Evolutionary conservation across 2,797 vertebrate genomes (phyloP), one percentile per base, ranked within the genome.

Genomic region (Nannoperca obscura): DNA sequence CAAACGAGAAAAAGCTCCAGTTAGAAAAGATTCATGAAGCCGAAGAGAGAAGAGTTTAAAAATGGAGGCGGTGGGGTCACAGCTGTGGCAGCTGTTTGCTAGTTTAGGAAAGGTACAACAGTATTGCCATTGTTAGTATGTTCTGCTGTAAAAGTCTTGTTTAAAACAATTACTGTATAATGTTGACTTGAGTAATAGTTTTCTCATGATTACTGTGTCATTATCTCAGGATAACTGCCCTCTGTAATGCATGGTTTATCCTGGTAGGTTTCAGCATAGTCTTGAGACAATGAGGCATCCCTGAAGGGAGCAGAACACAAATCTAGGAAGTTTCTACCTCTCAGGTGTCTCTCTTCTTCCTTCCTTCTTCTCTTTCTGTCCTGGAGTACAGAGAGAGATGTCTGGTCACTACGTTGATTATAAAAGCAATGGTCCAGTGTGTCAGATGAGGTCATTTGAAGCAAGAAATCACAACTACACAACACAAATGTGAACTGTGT

Each of bases 91-190:
- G 34, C 34, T 34, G 32, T 7, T 34, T 34, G 7, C 34, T 34
- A 34, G 34, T 34, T 34, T 34, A 34, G 34, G 34, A 34, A 34
- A 34, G 1, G 7, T 34, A 34, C 34, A 34, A 10, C 36, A 38
- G 8, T 38, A 38, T 38, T 38, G 36, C 10, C 36, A 38, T 38
- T 38, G 36, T 38, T 38, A 38, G 36, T 10, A 10, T 38, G 36
- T 27, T 27, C 24, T 27, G 24, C 24, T 27, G 24, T 1, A 2
- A 27, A 27, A 27, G 65, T 27, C 34, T 66, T 66, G 49, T 40
- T 66, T 53, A 20, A 57, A 27, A 46, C 53, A 57, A 57, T 58
- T 46, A 69, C 68, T 2, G n/a, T 71, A 50, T 38, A 49, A 58
- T 47, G 63, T 24, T 38, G 27, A 38, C 44, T 36, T 4, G 15